These are phyloP conservation scores for Phaethon lepturus DNA, from an alignment of 2,113 vertebrate species.

Conservation along the genomic window DNA sequence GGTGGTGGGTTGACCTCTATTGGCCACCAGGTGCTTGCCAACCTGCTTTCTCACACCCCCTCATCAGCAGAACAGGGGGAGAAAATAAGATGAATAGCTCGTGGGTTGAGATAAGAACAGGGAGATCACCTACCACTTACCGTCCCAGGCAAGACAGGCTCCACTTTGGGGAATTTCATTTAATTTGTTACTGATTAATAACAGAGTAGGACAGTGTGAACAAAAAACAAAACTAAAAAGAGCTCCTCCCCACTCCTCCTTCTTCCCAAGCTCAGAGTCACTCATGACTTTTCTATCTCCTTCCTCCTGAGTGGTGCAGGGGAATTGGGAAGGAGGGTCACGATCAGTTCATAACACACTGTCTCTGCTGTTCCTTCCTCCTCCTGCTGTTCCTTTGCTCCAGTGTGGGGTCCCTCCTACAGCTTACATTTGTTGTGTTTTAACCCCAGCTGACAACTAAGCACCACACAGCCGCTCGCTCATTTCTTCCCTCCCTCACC, in stretches of 20 bases:
- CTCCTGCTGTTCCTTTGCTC: neutral
- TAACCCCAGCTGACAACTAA: no score
- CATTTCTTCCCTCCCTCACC: no score
- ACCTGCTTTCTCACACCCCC: neutral
- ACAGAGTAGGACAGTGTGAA: neutral
- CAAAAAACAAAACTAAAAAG: neutral
- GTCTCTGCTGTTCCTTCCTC: neutral
- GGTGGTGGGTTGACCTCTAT: neutral
- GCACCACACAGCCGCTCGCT: no score
- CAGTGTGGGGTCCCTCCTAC: neutral
- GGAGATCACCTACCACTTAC: neutral
- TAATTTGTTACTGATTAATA: neutral
- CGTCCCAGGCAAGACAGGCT: neutral
- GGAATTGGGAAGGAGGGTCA: neutral
- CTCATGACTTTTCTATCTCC: neutral
- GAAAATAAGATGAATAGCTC: neutral
- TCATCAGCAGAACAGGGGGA: neutral
- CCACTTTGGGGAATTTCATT: neutral
- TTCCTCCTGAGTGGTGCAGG: neutral
- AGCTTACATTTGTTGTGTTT: no score
- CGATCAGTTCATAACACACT: neutral
- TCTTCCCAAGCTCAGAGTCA: neutral
- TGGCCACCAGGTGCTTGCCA: neutral
- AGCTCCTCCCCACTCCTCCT: rapidly evolving
- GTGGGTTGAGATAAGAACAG: neutral